Evolutionary conservation across 2,888 invertebrate species (phyloP).

Genomic region (Sarcophaga subvicina): DNA sequence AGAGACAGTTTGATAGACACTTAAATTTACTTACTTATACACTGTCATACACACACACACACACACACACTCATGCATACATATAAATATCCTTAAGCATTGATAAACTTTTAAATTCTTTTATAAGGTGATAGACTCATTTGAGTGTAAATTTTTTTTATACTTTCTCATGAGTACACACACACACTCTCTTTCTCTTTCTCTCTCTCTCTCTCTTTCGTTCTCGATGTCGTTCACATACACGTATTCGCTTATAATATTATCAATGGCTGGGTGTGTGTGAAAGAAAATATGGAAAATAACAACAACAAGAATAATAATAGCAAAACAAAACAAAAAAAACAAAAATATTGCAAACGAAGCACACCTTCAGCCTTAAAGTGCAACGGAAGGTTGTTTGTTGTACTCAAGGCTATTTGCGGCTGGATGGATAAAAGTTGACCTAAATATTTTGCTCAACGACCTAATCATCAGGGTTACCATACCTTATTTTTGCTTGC

Average conservation of each 20-base stretch:
- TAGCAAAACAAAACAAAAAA: constrained; percentile 18
- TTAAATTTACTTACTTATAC: constrained; percentile 12
- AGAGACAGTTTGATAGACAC: constrained; percentile 45
- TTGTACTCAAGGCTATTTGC: constrained; percentile 80
- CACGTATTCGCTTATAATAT: constrained; percentile 1
- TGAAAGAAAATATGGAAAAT: constrained; percentile 43
- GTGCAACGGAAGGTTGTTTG: constrained; percentile 80
- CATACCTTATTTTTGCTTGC: not conserved
- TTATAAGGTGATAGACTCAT: not conserved
- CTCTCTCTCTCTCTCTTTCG: no score
- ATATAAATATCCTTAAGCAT: not conserved
- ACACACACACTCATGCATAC: not conserved
- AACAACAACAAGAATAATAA: constrained; percentile 5
- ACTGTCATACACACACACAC: not conserved
- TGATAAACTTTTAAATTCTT: not conserved
- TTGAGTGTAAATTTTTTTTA: not conserved
- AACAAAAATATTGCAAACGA: constrained; percentile 67
- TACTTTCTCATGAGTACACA: no score
- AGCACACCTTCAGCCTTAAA: constrained; percentile 77
- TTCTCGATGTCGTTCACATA: not conserved
- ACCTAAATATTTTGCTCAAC: constrained; percentile 81
- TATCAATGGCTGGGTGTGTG: not conserved
- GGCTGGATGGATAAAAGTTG: constrained; percentile 80
- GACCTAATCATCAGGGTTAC: constrained; percentile 81
- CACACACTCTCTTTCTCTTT: no score